Evolutionary conservation across 2,113 vertebrate species (phyloP), one percentile per base, ranked within the genome.

Genomic region (Okapia johnstoni): DNA sequence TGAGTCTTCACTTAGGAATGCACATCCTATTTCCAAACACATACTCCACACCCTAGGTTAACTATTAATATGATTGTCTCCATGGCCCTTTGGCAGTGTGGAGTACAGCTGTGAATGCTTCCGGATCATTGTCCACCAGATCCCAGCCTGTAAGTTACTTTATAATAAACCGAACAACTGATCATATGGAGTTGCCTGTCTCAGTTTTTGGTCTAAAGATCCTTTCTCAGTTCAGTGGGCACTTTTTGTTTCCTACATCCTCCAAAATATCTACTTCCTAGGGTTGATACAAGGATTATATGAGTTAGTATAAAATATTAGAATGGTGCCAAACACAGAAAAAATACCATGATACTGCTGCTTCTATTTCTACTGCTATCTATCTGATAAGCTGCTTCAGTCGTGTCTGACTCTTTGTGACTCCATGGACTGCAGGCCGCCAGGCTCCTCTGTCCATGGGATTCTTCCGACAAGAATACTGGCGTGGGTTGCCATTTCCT

Each of bases 401-500:
- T 6, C 0, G 0, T 36, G n/a, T 70, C n/a, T 70, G n/a, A 70
- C 66, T 70, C n/a, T n/a, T 17, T 36, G 63, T 0, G 1, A 70
- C 63, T n/a, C 10, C n/a, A 16, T 54, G 52, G 17, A 54, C 54
- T 21, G 19, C 54, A 55, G 54, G 54, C 19, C 2, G 6, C 19
- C 19, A 70, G n/a, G n/a, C 66, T 40, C n/a, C 66, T 40, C 66
- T 70, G 66, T 70, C 19, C 66, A 40, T 70, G 66, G 66, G 66
- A 36, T 70, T 40, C n/a, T 70, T 70, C 66, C 0, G 5, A 40
- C 19, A 70, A 70, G n/a, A 36, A 70, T 70, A 36, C 19, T 40
- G 19, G 66, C 0, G 0, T 40, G n/a, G 19, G 2, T 23, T 70
- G 19, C 66, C n/a, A 36, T 36, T 70, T 40, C n/a, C 66, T 40